These are phyloP conservation scores for Geotrupes spiniger DNA, from an alignment of 2,888 invertebrate genomes.

Conservation along the genomic window DNA sequence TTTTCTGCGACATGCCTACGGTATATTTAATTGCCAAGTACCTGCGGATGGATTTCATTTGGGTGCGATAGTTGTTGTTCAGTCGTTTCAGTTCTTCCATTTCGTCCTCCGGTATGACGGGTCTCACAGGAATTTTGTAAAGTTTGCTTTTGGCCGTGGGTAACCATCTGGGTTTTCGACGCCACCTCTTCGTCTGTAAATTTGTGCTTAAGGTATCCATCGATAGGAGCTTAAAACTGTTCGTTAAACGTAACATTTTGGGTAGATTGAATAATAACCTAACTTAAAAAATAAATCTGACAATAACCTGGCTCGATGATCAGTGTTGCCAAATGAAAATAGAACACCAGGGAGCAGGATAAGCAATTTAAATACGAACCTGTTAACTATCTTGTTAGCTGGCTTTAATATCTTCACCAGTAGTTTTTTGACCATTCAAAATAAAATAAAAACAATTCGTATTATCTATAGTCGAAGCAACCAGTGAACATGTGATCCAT, in stretches of 20 bases:
- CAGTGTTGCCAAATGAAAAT: too few relatives aligned
- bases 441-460: too few relatives aligned
- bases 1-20: constrained; percentile 31
- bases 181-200: constrained; percentile 53
- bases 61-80: constrained; percentile 65
- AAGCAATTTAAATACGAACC: too few relatives aligned
- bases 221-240: constrained; percentile 21
- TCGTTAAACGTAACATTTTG: constrained; percentile 24
- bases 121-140: constrained; percentile 65
- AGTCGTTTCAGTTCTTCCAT: constrained; percentile 62
- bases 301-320: too few relatives aligned
- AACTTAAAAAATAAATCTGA: too few relatives aligned
- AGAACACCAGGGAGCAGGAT: too few relatives aligned
- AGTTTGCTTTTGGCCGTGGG: constrained; percentile 78
- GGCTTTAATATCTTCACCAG: too few relatives aligned
- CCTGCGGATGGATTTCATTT: constrained; percentile 50
- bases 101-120: constrained; percentile 62
- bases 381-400: too few relatives aligned
- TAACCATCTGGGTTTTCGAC: constrained; percentile 75
- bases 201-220: constrained; percentile 9
- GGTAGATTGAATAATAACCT: too few relatives aligned
- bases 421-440: too few relatives aligned
- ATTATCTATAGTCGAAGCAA: too few relatives aligned
- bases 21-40: constrained; percentile 38
- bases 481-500: too few relatives aligned